Evolutionary conservation across 2,797 vertebrate species (phyloP).

Genomic region (Peromyscus melanophrys): DNA sequence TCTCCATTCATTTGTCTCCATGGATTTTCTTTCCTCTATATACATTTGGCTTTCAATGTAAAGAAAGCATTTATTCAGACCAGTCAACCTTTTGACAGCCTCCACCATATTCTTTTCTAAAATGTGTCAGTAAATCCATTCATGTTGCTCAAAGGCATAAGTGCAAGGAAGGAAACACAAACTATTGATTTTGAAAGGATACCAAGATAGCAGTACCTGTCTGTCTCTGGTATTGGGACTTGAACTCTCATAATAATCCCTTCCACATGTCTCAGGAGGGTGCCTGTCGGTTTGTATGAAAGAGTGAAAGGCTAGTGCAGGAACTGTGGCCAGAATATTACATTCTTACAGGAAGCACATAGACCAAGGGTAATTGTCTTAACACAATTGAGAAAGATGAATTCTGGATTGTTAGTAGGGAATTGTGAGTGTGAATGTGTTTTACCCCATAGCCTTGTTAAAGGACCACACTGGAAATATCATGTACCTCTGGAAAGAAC

Average conservation of each 20-base stretch:
- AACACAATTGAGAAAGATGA: slow-evolving; percentile 47
- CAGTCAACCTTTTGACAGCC: slow-evolving; percentile 58
- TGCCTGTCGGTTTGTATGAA: neutral
- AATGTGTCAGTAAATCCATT: slow-evolving; percentile 61
- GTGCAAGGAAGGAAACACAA: slow-evolving; percentile 62
- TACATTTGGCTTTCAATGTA: slow-evolving; percentile 64
- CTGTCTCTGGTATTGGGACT: too few relatives aligned
- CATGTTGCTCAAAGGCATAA: slow-evolving; percentile 42
- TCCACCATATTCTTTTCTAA: slow-evolving; percentile 59
- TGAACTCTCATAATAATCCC: too few relatives aligned
- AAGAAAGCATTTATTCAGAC: slow-evolving; percentile 53
- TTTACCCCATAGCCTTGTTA: neutral
- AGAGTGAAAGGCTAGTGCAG: too few relatives aligned
- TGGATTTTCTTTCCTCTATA: slow-evolving; percentile 58
- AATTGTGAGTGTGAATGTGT: neutral
- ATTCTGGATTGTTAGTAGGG: neutral
- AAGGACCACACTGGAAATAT: neutral
- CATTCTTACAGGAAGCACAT: neutral
- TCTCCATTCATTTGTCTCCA: slow-evolving; percentile 53
- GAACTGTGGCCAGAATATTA: neutral
- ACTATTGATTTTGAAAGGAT: slow-evolving; percentile 53
- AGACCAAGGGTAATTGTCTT: slow-evolving; percentile 40
- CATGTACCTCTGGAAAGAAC: neutral
- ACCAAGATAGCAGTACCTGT: slow-evolving; percentile 1
- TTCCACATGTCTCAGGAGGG: too few relatives aligned